A percentile compares a stretch with the other conserved stretches of the same genome.
Conservation (phyloP, 2,113 vertebrate species). For the Mola mola region DNA sequence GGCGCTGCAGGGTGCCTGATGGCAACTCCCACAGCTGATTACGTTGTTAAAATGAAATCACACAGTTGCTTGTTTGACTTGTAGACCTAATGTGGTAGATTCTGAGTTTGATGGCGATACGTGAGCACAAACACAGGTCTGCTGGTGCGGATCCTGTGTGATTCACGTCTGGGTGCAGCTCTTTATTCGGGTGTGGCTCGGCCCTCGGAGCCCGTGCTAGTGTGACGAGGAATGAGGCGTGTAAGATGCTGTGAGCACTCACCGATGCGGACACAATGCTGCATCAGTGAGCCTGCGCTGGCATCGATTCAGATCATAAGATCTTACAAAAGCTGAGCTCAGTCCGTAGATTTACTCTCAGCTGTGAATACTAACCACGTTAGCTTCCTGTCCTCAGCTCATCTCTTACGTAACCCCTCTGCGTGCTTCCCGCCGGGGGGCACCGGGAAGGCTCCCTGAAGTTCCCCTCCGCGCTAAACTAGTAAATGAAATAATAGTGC, state of each 20-base stretch:
- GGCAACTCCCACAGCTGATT: conserved; percentile 16
- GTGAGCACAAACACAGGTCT: background rate
- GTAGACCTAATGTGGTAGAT: background rate
- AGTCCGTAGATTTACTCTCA: no score
- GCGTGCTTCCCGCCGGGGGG: conserved; percentile 28
- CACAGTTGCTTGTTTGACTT: background rate
- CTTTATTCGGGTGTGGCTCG: conserved; percentile 53
- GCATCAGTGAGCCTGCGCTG: background rate
- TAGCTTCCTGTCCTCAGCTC: conserved; percentile 27
- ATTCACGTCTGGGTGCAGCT: conserved; percentile 42
- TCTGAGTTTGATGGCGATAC: background rate
- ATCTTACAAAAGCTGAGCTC: no score
- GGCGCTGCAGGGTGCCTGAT: conserved; percentile 44
- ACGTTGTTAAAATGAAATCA: conserved; percentile 25
- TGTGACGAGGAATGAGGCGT: background rate
- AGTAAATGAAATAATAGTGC: conserved; percentile 42
- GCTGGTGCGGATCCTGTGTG: conserved; percentile 39
- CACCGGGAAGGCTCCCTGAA: conserved; percentile 42
- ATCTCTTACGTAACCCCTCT: conserved; percentile 39
- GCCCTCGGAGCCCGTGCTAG: conserved; percentile 8
- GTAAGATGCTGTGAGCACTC: background rate
- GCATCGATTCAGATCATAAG: no score
- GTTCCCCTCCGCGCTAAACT: conserved; percentile 37
- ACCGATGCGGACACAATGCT: no score
- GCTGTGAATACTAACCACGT: no score